Evolutionary conservation across 2,888 invertebrate species (phyloP), one percentile per base, ranked within the genome.

Genomic region (Mimachlamys varia): DNA sequence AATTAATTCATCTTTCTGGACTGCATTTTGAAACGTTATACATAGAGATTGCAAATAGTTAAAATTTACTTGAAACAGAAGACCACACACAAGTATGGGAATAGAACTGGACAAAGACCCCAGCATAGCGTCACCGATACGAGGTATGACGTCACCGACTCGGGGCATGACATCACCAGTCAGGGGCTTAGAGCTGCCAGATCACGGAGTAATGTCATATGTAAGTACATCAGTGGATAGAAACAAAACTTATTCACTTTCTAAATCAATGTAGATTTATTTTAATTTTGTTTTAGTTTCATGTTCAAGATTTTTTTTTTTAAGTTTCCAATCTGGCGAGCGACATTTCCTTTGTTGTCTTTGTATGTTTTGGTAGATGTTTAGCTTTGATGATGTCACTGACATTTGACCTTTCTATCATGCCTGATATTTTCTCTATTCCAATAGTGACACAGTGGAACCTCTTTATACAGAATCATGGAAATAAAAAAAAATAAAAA

Each of bases 51-150:
- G 7, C 44, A 5, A 7, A 7, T 44, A 44, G 3, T 44, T 44
- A 44, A 44, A 44, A 44, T 76, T 33, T 12, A 27, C 12, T 76
- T 55, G 33, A 87, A 37, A 44, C 87, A 90, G 91, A 89, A 91
- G 94, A 88, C 95, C 95, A 13, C 94, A 95, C 90, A 94, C 95
- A 44, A 95, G 95, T 89, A 92, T 95, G 89, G 95, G 95, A 88
- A 93, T 94, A 91, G 94, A 94, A 88, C 90, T 94, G 87, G 95
- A 94, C 90, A 94, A 93, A 88, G 95, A 95, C 37, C 94, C 94
- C 22, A 89, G 93, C 12, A 89, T 92, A 10, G 89, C 91, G 15
- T 92, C 94, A 27, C 93, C 94, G 27, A 93, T 92, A 0, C 90
- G 93, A 13, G 90, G 90, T 62, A 53, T 92, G 53, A 91, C 90